A percentile compares a stretch with the other conserved stretches of the same genome.
Conservation (phyloP, 2,888 invertebrate genomes). For the Yponomeuta cagnagella region DNA sequence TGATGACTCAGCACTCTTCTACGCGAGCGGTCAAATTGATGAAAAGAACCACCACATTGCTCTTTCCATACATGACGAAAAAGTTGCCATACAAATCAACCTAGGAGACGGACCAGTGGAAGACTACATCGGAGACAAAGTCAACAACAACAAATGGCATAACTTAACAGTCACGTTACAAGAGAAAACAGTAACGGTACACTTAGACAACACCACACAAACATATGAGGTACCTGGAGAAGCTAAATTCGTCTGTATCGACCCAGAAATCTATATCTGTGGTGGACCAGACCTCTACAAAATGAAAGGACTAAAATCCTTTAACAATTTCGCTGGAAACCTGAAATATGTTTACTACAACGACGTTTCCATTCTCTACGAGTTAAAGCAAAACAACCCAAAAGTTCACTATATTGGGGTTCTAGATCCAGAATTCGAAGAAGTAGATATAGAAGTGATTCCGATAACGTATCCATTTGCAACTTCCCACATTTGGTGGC, state of each 20-base stretch:
- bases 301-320: constrained; percentile 86
- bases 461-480: constrained; percentile 94
- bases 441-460: constrained; percentile 89
- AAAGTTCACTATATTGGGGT: constrained; percentile 89
- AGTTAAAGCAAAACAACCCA: constrained; percentile 88
- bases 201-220: constrained; percentile 83
- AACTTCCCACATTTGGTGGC: constrained; percentile 94
- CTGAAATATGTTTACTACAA: constrained; percentile 95
- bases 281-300: constrained; percentile 90
- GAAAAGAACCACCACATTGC: constrained; percentile 93
- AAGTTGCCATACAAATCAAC: constrained; percentile 90
- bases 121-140: constrained; percentile 79
- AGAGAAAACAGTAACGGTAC: constrained; percentile 82
- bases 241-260: constrained; percentile 84
- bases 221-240: constrained; percentile 82
- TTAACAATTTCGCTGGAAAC: constrained; percentile 92
- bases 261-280: constrained; percentile 95
- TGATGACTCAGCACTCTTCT: constrained; percentile 93
- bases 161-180: constrained; percentile 91
- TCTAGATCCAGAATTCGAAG: constrained; percentile 87
- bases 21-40: constrained; percentile 93
- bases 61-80: constrained; percentile 87
- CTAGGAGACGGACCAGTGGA: constrained; percentile 87
- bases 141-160: constrained; percentile 89
- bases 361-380: constrained; percentile 92